These are phyloP conservation scores for Heliconius melpomene DNA, from an alignment of 1,140 invertebrate genomes.

Conservation along the genomic window DNA sequence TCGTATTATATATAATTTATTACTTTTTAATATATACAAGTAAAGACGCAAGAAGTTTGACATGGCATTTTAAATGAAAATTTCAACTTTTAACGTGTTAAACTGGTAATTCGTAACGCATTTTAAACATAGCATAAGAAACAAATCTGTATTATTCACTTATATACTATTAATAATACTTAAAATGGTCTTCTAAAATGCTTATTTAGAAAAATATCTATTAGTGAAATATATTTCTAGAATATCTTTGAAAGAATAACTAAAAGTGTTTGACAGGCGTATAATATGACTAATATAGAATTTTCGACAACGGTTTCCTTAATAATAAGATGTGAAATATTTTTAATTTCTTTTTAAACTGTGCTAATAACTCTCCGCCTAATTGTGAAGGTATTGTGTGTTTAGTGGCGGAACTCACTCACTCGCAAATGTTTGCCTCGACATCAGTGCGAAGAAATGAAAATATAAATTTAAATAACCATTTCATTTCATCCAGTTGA, in stretches of 20 bases:
- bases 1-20: too few species aligned
- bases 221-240: background rate
- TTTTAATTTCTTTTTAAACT: too few species aligned
- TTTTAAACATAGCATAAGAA: background rate
- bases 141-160: background rate
- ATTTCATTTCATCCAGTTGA: too few species aligned
- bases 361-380: too few species aligned
- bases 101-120: background rate
- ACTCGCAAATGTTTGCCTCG: too few species aligned
- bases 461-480: too few species aligned
- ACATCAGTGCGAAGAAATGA: too few species aligned
- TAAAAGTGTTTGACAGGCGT: background rate
- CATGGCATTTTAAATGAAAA: background rate
- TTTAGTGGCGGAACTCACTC: too few species aligned
- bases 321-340: background rate
- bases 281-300: background rate
- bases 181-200: background rate
- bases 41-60: background rate
- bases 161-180: background rate
- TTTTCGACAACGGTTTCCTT: background rate
- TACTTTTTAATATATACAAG: background rate
- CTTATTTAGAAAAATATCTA: slow-evolving; percentile 5
- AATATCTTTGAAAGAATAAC: background rate
- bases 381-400: too few species aligned
- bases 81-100: background rate